Evolutionary conservation across 1,140 invertebrate species (phyloP).

Genomic region (Antheraea pernyi): DNA sequence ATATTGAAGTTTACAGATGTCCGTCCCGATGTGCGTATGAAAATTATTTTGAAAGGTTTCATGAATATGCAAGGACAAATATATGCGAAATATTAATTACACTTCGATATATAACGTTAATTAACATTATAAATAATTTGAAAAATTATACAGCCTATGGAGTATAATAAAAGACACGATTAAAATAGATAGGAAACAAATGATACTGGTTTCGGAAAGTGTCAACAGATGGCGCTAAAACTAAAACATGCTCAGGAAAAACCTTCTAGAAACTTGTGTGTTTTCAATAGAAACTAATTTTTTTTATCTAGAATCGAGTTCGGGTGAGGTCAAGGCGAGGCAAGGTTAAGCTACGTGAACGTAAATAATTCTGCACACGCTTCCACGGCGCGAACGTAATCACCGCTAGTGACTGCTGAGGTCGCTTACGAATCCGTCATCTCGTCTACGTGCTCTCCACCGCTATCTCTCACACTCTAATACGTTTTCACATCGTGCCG

Average conservation of each 20-base stretch:
- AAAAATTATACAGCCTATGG: too few species aligned
- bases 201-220: too few species aligned
- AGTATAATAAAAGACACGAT: too few species aligned
- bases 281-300: conserved; percentile 24
- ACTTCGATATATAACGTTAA: too few species aligned
- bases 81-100: too few species aligned
- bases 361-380: conserved; percentile 5
- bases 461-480: not conserved
- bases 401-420: not conserved
- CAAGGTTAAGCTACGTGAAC: conserved; percentile 30
- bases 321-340: conserved; percentile 48
- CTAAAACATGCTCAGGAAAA: conserved; percentile 7
- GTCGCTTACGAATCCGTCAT: not conserved
- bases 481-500: not conserved
- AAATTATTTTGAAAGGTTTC: too few species aligned
- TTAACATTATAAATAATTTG: too few species aligned
- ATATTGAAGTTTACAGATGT: too few species aligned
- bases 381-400: not conserved
- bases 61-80: too few species aligned
- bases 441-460: not conserved
- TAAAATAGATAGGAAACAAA: too few species aligned
- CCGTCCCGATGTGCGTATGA: too few species aligned
- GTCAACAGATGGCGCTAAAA: conserved; percentile 34
- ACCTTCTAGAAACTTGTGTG: conserved; percentile 39
- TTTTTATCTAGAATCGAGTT: conserved; percentile 32